Percentiles rank a stretch among this genome's conserved stretches.
Evolutionary conservation across 2,797 vertebrate genomes (phyloP).

Genomic region (Molothrus ater): DNA sequence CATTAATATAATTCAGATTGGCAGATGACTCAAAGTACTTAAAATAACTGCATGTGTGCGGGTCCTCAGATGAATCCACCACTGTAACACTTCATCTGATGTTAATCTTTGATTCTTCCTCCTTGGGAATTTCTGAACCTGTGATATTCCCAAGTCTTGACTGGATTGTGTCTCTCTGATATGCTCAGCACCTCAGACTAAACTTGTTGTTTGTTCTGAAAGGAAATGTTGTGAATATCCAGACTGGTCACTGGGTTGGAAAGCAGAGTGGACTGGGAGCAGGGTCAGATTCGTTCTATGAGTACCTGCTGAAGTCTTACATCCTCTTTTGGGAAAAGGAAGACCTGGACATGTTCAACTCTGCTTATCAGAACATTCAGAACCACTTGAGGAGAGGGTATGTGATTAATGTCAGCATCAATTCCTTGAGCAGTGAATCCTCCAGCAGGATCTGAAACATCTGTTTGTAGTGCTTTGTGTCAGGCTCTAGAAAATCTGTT

Average conservation of each 20-base stretch:
- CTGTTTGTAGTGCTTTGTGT: neutral
- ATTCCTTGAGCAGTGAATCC: neutral
- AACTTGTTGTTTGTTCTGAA: neutral
- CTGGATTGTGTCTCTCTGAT: neutral
- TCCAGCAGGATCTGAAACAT: neutral
- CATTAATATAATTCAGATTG: neutral
- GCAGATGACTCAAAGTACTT: neutral
- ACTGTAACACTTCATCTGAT: neutral
- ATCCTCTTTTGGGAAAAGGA: conserved; percentile 97
- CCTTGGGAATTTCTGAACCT: neutral
- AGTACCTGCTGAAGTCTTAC: conserved; percentile 97
- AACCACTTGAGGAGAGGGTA: conserved; percentile 94
- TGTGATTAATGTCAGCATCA: conserved; percentile 5
- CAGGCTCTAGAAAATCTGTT: neutral
- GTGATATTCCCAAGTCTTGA: neutral
- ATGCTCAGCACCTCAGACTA: neutral
- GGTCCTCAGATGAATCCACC: neutral
- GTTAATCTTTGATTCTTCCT: neutral
- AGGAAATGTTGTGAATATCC: conserved; percentile 98
- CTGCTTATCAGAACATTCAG: conserved; percentile 92
- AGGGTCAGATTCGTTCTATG: conserved; percentile 96
- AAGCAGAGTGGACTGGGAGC: conserved; percentile 97
- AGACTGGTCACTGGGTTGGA: conserved; percentile 96
- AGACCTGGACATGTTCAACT: conserved; percentile 93
- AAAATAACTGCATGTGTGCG: neutral